Conservation (phyloP, 2,113 vertebrate species). For the Cottus gobio region DNA sequence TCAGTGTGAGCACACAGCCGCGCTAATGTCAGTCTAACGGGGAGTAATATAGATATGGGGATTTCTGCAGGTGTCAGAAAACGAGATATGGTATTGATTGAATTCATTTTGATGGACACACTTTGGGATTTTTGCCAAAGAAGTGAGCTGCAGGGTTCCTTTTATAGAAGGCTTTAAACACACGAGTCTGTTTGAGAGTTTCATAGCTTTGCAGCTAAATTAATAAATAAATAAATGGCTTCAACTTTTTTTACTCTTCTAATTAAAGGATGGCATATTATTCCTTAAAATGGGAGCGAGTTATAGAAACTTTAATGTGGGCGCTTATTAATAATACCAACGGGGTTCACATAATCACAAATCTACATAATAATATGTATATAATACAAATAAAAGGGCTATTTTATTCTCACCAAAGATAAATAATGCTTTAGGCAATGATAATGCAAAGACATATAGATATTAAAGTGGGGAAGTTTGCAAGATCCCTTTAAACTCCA, state of each 20-base stretch:
- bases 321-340: background rate
- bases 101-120: slow-evolving; percentile 13
- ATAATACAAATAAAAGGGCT: too few relatives aligned
- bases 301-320: background rate
- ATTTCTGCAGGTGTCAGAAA: slow-evolving; percentile 61
- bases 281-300: background rate
- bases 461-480: background rate
- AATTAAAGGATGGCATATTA: background rate
- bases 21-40: slow-evolving; percentile 69
- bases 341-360: background rate
- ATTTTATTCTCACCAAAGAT: too few relatives aligned
- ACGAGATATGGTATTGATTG: slow-evolving; percentile 65
- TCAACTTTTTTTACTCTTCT: background rate
- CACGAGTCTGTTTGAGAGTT: background rate
- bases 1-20: slow-evolving; percentile 62
- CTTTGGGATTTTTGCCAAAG: background rate
- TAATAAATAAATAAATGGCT: background rate
- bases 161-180: background rate
- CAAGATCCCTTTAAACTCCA: background rate
- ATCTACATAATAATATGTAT: background rate
- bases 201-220: background rate
- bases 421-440: background rate
- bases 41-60: slow-evolving; percentile 73
- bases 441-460: background rate
- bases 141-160: too few relatives aligned